Evolutionary conservation across 1,140 invertebrate genomes (phyloP).

Genomic region (Conus betulinus): DNA sequence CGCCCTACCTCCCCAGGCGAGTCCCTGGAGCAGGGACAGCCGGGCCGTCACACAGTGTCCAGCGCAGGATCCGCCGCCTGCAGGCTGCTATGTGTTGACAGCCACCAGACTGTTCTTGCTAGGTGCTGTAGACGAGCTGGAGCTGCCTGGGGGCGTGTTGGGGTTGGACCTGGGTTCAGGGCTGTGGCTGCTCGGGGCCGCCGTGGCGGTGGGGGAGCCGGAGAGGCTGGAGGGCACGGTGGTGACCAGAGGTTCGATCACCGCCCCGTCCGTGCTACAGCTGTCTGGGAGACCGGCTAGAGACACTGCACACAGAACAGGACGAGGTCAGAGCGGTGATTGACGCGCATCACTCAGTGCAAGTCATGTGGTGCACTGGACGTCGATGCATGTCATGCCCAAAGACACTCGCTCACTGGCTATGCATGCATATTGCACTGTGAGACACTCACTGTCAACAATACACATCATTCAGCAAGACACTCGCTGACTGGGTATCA

Average conservation of each 20-base stretch:
- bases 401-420: background rate
- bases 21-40: too few species aligned
- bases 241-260: conserved; percentile 54
- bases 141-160: conserved; percentile 24
- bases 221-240: conserved; percentile 41
- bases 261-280: conserved; percentile 45
- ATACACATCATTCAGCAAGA: too few species aligned
- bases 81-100: conserved; percentile 41
- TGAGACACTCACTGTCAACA: too few species aligned
- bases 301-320: background rate
- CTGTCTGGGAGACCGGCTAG: conserved; percentile 14
- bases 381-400: background rate
- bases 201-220: conserved; percentile 39
- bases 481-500: too few species aligned
- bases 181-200: conserved; percentile 23
- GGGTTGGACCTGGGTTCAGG: conserved; percentile 36
- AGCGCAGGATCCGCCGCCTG: background rate
- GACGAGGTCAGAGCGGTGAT: too few species aligned
- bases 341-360: background rate
- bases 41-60: too few species aligned
- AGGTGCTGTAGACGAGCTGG: conserved; percentile 30
- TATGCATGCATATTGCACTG: too few species aligned
- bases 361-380: too few species aligned
- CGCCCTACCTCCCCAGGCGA: too few species aligned
- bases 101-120: conserved; percentile 38